Conservation (phyloP, 2,797 vertebrate species). For the Acanthornis magna region DNA sequence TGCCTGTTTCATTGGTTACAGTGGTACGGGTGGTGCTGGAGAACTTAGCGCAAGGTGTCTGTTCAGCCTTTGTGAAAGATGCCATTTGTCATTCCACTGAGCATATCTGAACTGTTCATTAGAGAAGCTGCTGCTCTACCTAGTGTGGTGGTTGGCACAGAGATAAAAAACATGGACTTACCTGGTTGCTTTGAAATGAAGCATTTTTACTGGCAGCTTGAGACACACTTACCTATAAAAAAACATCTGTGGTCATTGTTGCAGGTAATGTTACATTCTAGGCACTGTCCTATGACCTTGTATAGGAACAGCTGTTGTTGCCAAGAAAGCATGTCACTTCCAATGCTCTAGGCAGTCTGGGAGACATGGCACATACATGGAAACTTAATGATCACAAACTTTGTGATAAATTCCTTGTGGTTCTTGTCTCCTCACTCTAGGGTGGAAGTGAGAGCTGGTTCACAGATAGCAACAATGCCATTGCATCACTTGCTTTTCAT, state of each 20-base stretch:
- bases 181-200: background rate
- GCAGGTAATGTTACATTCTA: background rate
- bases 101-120: background rate
- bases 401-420: background rate
- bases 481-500: slow-evolving; percentile 96
- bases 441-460: slow-evolving; percentile 99
- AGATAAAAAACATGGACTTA: background rate
- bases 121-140: background rate
- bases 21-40: background rate
- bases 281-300: fast-evolving
- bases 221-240: background rate
- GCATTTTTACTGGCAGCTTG: background rate
- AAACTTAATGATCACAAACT: background rate
- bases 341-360: background rate
- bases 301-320: background rate
- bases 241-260: background rate
- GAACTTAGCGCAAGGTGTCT: background rate
- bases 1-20: background rate
- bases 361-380: background rate
- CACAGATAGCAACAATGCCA: slow-evolving; percentile 96
- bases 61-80: background rate
- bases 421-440: slow-evolving; percentile 73
- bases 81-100: background rate
- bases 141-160: background rate
- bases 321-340: background rate